Base-by-base conservation (phyloP, 2,113 vertebrate species). In the Gallinago undulata region DNA sequence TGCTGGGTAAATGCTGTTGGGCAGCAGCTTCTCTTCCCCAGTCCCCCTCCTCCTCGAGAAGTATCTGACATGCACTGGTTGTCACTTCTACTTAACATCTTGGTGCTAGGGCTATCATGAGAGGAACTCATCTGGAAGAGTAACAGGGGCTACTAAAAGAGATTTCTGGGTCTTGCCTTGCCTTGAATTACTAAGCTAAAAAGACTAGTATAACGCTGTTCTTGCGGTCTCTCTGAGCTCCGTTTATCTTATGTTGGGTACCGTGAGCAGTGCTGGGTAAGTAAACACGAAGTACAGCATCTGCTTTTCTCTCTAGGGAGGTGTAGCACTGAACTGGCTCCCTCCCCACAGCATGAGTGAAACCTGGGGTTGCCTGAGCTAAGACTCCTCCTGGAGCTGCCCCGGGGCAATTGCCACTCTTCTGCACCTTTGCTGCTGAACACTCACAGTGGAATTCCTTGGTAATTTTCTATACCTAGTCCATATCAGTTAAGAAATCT, bases 41-140 rank as follows among this genome's bases (percentile, higher is more conserved):
- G 19, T 62, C 18, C 25, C 19, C 60, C 45, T 89, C 69, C 66
- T 94, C 11, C 48, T 72, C 2, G 1, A 82, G 80, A 89, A 69
- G 64, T 81, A 75, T 31, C 80, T 92, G 69, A 67, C 57, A 87
- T 59, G 80, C 10, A 79, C 87, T 84, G n/a, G 7, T 84, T 93
- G 84, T 94, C 87, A 66, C 83, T 94, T 90, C 55, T 77, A 77
- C 37, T 94, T 89, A 83, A 53, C 35, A 28, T 94, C 57, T 35
- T 53, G 11, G 10, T 91, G 35, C 67, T 66, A 47, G 30, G n/a
- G 17, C 60, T 30, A 56, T 70, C 59, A 51, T 10, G 72, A 94
- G 31, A 76, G 37, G 62, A 90, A 13, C 25, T 93, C 59, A n/a
- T 48, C 66, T 82, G 62, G 74, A 95, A 84, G 48, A 82, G 67